phyloP scores from a whole-genome alignment of 2,797 vertebrate genomes.

The Morus bassanus region DNA sequence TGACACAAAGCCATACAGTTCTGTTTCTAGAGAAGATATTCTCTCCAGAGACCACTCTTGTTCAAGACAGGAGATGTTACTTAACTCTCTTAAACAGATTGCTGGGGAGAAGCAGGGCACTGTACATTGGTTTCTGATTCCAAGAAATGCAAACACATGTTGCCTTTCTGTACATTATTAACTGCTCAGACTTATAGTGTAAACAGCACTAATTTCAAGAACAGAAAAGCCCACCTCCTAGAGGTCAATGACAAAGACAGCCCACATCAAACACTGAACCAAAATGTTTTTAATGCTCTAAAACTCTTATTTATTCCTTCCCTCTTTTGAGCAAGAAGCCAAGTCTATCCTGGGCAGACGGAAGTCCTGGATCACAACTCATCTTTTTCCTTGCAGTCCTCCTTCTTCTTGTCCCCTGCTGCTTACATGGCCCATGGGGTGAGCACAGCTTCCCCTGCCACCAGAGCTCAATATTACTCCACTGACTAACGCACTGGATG shows the following conservation, averaged over 20 bases:
- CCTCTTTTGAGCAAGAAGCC: neutral
- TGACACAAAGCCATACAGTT: neutral
- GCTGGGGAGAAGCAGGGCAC: neutral
- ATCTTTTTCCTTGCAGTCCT: neutral
- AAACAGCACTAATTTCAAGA: neutral
- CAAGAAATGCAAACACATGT: neutral
- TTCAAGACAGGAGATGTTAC: neutral
- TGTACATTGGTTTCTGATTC: neutral
- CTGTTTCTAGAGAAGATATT: neutral
- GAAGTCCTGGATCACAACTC: neutral
- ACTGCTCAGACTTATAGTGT: neutral
- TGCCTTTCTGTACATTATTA: neutral
- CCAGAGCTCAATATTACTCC: neutral
- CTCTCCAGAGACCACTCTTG: neutral
- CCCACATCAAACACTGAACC: neutral
- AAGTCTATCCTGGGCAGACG: neutral
- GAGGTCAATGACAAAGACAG: neutral
- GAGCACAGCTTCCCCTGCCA: neutral
- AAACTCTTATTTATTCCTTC: neutral
- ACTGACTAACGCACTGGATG: neutral
- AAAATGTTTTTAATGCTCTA: neutral
- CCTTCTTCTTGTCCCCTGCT: neutral
- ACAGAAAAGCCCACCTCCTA: neutral
- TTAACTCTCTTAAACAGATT: neutral
- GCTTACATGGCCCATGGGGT: neutral